phyloP scores from a whole-genome alignment of 2,797 vertebrate genomes.

The Siniperca obscura region DNA sequence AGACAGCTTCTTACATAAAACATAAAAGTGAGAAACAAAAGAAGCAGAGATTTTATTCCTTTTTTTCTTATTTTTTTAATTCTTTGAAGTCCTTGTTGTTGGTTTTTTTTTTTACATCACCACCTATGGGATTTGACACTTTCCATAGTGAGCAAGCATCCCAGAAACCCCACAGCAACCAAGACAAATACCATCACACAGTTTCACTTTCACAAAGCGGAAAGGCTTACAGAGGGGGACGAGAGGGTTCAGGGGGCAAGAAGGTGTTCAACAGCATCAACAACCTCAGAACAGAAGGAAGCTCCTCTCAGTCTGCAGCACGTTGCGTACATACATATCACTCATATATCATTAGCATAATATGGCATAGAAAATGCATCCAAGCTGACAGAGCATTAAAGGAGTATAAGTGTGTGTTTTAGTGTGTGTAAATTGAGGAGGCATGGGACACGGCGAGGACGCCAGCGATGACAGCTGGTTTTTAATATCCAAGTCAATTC shows the following conservation, averaged over 20 bases:
- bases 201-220: slow-evolving; percentile 80
- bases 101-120: slow-evolving; percentile 78
- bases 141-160: slow-evolving; percentile 80
- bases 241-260: slow-evolving; percentile 39
- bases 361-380: slow-evolving; percentile 83
- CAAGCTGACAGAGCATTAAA: slow-evolving; percentile 77
- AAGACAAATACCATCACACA: slow-evolving; percentile 82
- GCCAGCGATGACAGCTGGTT: slow-evolving; percentile 38
- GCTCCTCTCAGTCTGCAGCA: slow-evolving; percentile 77
- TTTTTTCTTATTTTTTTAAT: slow-evolving; percentile 68
- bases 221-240: slow-evolving; percentile 51
- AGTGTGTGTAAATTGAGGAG: slow-evolving; percentile 57
- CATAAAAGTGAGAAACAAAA: slow-evolving; percentile 14
- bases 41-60: slow-evolving; percentile 20
- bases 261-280: slow-evolving; percentile 69
- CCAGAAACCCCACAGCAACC: slow-evolving; percentile 81
- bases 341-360: slow-evolving; percentile 82
- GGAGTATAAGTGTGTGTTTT: slow-evolving; percentile 65
- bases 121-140: slow-evolving; percentile 77
- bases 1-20: background rate
- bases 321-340: slow-evolving; percentile 82
- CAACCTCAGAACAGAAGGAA: slow-evolving; percentile 70
- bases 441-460: slow-evolving; percentile 60
- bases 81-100: slow-evolving; percentile 71
- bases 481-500: slow-evolving; percentile 45